Base-by-base conservation (phyloP, 2,113 vertebrate species). In the Pipra filicauda region DNA sequence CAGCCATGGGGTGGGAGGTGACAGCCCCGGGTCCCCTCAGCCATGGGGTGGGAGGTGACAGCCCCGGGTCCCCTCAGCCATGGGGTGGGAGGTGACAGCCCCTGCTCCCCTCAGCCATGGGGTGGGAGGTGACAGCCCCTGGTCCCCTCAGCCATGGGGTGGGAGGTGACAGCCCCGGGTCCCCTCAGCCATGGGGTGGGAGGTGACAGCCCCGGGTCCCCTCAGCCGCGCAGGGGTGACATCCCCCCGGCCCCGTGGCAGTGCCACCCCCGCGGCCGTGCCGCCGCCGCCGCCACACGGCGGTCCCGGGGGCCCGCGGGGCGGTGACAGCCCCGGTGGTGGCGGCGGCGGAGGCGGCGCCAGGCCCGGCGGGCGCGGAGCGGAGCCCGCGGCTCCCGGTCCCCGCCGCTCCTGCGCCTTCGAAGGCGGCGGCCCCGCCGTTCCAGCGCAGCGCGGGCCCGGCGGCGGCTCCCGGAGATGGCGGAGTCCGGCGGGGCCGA, bases 91-190 rank as follows among this genome's bases (percentile, higher is more conserved):
- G 4, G 16, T 39, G 61, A 44, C 52, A 24, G 22, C 1, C 11
- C 16, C 14, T 7, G 4, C 8, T 37, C 37, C 39, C 39, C 24
- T 20, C 1, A 8, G 6, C 28, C 1, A 2, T 3, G 31, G 5
- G 14, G n/a, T n/a, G n/a, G n/a, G 35, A 0, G 4, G 16, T 39
- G 61, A 44, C 52, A 24, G 22, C 1, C 11, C 16, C 14, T 7
- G 4, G 6, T 2, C 41, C 49, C n/a, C 43, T 15, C 21, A 5
- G 22, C 51, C 3, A 2, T 3, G 39, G 9, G 37, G 28, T 2
- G 5, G 26, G 39, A 9, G 2, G 26, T 31, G 57, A 44, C 67
- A 62, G 23, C 2, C 39, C 51, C 51, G 10, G 2, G 2, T 1
- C 6, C 39, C 52, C 5, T 11, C 15, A 5, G 15, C 24, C 8